Base-by-base conservation (phyloP, 30 jellyfish, hydroid and myxozoan species). In the Rhopilema esculentum region DNA sequence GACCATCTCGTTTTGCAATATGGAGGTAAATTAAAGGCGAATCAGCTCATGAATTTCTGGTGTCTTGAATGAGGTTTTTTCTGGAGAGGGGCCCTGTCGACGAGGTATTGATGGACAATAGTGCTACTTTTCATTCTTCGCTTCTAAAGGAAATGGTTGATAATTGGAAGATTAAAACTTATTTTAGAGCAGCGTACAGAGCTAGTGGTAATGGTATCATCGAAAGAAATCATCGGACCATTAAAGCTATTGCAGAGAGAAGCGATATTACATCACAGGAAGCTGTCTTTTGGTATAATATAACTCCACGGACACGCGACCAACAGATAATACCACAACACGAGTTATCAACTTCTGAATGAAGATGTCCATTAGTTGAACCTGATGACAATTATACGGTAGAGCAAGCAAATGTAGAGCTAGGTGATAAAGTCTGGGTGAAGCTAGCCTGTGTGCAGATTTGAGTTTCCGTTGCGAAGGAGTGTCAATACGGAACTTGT, bases 381-480 rank as follows among this genome's bases (percentile, higher is more conserved):
- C 63, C 88, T 48, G 27, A 12, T 77, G 88, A 16, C 57, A 49
- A 77, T 30, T 24, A 68, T 68, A 19, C 25, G 61, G 83, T 52
- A 48, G 27, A 27, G 27, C 52, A 77, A 21, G 88, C 77, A 53
- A 77, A 20, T 49, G 88, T 48, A 50, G 88, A 77, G 26, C 21
- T 77, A 16, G 88, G 88, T 18, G 88, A 77, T 50, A 50, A 48
- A 27, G 88, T 77, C 80, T 77, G 77, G 77, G n/a, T n/a, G n/a
- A n/a, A n/a, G n/a, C n/a, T 40, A 40, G 9, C 57, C 57, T 40
- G 57, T 12, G 57, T 40, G n/a, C n/a, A 40, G 6, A 40, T 12
- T 12, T 40, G 6, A 40, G 9, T 40, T 2, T 40, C 57, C 57
- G 57, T 12, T 40, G 57, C 57, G 12, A 40, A 40, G 57, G 57